Base-by-base conservation (phyloP, 2,797 vertebrate genomes). In the Antrozous pallidus region DNA sequence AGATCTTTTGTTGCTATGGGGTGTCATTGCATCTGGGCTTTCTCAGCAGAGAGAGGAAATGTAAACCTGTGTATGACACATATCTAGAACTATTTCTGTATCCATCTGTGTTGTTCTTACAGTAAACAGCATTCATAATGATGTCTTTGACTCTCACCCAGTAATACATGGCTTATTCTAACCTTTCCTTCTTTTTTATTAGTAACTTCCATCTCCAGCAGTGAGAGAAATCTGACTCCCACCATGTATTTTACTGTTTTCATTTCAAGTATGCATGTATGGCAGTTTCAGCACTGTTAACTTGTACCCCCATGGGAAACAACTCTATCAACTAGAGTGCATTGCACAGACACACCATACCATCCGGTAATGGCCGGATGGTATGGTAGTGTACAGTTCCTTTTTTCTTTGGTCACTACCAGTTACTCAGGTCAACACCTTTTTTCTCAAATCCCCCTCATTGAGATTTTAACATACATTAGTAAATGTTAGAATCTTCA, bases 371-470 rank as follows among this genome's bases (percentile, higher is more conserved):
- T n/a, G n/a, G n/a, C n/a, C n/a, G n/a, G n/a, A n/a, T n/a, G n/a
- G n/a, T n/a, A n/a, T n/a, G n/a, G n/a, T n/a, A n/a, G n/a, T n/a
- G n/a, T n/a, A n/a, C n/a, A 61, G 49, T 69, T 83, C 22, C 22
- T 83, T 95, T 79, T 77, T 56, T 75, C 54, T 54, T 54, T 26
- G 47, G 33, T 78, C 61, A 77, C 63, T 94, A 93, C 61, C 54
- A 51, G 70, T 94, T 82, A 33, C 56, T 78, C 36, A 81, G 14
- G 31, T 75, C 56, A 67, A 70, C 77, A 63, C 5, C 36, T 28
- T 81, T 61, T 88, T 85, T 10, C 88, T 63, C 71, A 9, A 2
- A 22, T 18, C 4, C 8, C 5, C 38, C 49, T 88, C 89, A 51
- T 54, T 51, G 61, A 45, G n/a, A 85, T 49, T 63, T 42, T 92